Percentiles rank a stretch among this genome's conserved stretches.
These are phyloP conservation scores for Gymnocephalus cernua DNA, from an alignment of 2,113 vertebrate genomes.

Conservation along the genomic window DNA sequence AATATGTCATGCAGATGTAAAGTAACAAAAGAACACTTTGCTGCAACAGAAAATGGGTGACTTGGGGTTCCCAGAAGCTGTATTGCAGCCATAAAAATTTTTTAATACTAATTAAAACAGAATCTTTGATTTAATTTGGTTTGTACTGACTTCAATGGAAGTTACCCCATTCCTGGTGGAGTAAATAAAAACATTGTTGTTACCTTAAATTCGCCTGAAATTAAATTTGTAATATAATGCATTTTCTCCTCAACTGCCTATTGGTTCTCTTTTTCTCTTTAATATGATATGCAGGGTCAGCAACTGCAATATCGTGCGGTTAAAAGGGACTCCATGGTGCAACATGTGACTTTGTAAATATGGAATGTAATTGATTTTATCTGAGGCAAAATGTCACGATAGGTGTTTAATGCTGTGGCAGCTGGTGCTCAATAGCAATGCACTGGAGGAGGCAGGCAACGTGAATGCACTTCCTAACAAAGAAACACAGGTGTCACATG, in stretches of 20 bases:
- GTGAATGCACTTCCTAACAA: background rate
- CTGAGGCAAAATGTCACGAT: conserved; percentile 49
- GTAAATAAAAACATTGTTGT: too few relatives aligned
- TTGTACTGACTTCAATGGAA: background rate
- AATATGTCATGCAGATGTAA: background rate
- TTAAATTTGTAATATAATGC: background rate
- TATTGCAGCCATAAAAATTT: background rate
- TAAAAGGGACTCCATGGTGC: conserved; percentile 16
- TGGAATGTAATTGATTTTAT: conserved; percentile 47
- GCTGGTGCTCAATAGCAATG: conserved; percentile 7
- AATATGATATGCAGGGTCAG: background rate
- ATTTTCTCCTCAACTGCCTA: background rate
- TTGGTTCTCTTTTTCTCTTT: background rate
- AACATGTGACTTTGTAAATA: conserved; percentile 54
- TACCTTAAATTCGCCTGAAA: background rate
- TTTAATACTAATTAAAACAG: background rate
- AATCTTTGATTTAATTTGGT: background rate
- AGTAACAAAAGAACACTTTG: background rate
- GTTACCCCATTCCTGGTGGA: background rate
- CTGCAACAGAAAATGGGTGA: background rate
- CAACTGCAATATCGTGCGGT: background rate
- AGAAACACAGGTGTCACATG: background rate
- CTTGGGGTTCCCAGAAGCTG: background rate
- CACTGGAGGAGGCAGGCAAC: background rate
- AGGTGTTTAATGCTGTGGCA: conserved; percentile 14